These are phyloP conservation scores for Latheticus oryzae DNA, from an alignment of 2,888 invertebrate genomes.

Conservation along the genomic window DNA sequence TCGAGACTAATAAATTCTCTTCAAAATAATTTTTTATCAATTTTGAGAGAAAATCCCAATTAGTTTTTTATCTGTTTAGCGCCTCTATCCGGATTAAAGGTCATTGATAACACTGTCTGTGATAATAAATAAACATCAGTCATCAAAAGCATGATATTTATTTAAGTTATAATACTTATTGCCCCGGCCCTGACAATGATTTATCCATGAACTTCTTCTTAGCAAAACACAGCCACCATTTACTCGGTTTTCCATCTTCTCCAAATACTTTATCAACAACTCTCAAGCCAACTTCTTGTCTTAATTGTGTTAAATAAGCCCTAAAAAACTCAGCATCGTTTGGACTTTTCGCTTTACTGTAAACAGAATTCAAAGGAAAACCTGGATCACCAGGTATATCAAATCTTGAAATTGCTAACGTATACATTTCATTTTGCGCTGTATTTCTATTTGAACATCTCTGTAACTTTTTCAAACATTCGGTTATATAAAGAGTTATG, in stretches of 20 bases:
- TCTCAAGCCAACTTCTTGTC: constrained; percentile 94
- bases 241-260: constrained; percentile 95
- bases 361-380: constrained; percentile 83
- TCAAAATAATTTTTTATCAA: no score
- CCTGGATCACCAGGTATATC: constrained; percentile 96
- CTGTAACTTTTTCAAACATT: constrained; percentile 94
- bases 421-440: constrained; percentile 95
- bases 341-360: constrained; percentile 83
- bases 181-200: constrained; percentile 90
- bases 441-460: constrained; percentile 90
- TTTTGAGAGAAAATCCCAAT: no score
- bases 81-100: no score
- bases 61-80: no score
- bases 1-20: no score
- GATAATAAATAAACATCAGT: constrained; percentile 13
- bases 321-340: constrained; percentile 91
- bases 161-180: constrained; percentile 66
- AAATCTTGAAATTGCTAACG: constrained; percentile 93
- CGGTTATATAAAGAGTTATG: constrained; percentile 95
- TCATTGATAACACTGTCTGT: no score
- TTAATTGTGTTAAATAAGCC: constrained; percentile 91
- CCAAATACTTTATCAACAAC: constrained; percentile 93
- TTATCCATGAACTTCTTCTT: constrained; percentile 99
- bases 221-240: constrained; percentile 99
- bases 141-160: constrained; percentile 11